Conservation (phyloP, 2,113 vertebrate genomes). For the Archocentrus centrarchus region DNA sequence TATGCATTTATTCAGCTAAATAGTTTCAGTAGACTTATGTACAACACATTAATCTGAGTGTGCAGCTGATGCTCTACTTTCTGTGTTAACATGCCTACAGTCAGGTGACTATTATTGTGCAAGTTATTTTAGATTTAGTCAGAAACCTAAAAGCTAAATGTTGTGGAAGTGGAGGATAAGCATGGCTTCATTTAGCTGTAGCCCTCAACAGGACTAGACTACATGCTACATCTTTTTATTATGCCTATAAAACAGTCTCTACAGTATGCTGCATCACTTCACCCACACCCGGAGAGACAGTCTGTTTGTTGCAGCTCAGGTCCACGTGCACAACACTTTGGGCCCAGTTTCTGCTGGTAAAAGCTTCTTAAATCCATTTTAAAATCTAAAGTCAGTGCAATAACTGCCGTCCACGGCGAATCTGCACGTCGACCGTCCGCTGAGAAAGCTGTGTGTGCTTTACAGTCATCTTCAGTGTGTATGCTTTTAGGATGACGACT, state of each 20-base stretch:
- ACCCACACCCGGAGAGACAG: background rate
- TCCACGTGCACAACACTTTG: slow-evolving; percentile 1
- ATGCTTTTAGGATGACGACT: slow-evolving; percentile 1
- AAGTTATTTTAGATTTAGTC: slow-evolving; percentile 9
- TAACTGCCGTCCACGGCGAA: slow-evolving; percentile 17
- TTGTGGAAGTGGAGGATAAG: slow-evolving; percentile 26
- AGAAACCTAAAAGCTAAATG: slow-evolving; percentile 47
- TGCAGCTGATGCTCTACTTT: slow-evolving; percentile 46
- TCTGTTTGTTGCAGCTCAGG: slow-evolving; percentile 15
- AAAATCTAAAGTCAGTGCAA: slow-evolving; percentile 66
- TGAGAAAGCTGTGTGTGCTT: slow-evolving; percentile 31
- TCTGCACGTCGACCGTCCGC: background rate
- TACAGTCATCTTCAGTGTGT: slow-evolving; percentile 18
- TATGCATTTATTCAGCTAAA: slow-evolving; percentile 59
- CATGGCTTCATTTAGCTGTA: slow-evolving; percentile 36
- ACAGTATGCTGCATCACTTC: slow-evolving; percentile 15
- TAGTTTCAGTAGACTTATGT: slow-evolving; percentile 70
- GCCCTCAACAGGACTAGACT: background rate
- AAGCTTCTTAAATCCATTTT: slow-evolving; percentile 33
- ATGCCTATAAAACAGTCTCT: slow-evolving; percentile 24
- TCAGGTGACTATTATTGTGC: slow-evolving; percentile 32
- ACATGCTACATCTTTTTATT: slow-evolving; percentile 49
- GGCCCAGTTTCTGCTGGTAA: slow-evolving; percentile 52
- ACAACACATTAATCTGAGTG: slow-evolving; percentile 54
- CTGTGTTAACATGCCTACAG: slow-evolving; percentile 52